Evolutionary conservation across 2,797 vertebrate species (phyloP), one percentile per base, ranked within the genome.

Genomic region (Aulostomus chinensis): DNA sequence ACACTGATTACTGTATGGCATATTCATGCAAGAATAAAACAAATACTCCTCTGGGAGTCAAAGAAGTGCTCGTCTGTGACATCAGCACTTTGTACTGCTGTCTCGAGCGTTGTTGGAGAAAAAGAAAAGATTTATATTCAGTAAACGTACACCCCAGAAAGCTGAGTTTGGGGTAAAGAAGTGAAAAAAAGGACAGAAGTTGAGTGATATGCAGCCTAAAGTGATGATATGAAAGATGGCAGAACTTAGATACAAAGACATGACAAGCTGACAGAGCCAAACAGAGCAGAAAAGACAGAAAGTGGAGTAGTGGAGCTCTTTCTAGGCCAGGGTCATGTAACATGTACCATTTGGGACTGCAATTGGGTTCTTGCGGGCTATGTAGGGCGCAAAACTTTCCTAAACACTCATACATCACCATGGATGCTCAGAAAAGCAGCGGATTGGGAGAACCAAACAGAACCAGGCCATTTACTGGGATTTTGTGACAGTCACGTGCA

Each of bases 251-350:
- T 16, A 18, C 2, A 33, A 47, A 37, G 30, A 49, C 16, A 35
- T 7, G 4, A 34, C 9, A 37, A 71, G 29, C 34, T 38, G 14
- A 36, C 14, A 57, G 52, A 58, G 17, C 7, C 11, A 43, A 11
- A 56, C 41, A 58, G 17, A 45, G 9, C 14, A 21, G 34, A 51
- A 42, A 45, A 68, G 43, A 64, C 36, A 51, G 43, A 67, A 58
- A 55, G 29, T 30, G 22, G 53, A 78, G 74, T 84, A 76, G 6
- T 52, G 29, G 66, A 83, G 57, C 49, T 70, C 29, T 85, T 84
- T 86, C 72, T 82, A 84, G 83, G 82, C 58, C 85, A 81, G 64
- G 81, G 85, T 78, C 85, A 73, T 25, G 45, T 30, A 72, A 51
- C 78, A 25, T 3, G 15, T 17, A 17, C 4, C 39, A 16, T 7